A percentile compares a stretch with the other conserved stretches of the same genome.
These are phyloP conservation scores for Halocynthia roretzi DNA, from an alignment of 23 tunicate genomes.

Conservation along the genomic window DNA sequence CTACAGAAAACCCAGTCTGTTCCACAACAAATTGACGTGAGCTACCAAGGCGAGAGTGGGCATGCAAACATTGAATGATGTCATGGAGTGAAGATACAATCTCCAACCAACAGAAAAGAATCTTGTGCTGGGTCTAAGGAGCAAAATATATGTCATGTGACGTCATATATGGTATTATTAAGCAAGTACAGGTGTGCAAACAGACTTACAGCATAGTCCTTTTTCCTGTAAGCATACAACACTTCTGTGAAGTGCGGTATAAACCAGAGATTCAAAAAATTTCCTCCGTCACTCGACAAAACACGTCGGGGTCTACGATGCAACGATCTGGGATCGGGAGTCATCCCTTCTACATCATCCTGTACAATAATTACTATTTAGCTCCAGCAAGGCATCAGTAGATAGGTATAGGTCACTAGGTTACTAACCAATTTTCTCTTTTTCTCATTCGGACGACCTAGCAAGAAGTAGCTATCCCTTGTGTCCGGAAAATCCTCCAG, in stretches of 20 bases:
- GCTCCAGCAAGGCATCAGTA: background rate
- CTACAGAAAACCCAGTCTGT: conserved; percentile 28
- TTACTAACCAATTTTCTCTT: conserved; percentile 52
- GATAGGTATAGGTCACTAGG: background rate
- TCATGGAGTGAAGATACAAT: conserved; percentile 80
- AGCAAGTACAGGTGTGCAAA: background rate
- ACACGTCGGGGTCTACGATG: conserved; percentile 77
- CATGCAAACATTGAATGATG: conserved; percentile 58
- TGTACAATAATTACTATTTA: conserved; percentile 2
- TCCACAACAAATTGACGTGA: conserved; percentile 10
- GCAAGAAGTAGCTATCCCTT: conserved; percentile 43
- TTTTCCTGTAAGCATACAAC: conserved; percentile 25
- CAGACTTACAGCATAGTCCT: conserved; percentile 49
- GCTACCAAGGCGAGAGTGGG: conserved; percentile 65
- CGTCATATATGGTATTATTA: background rate
- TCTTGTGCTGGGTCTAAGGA: conserved; percentile 43
- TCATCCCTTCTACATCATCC: conserved; percentile 75
- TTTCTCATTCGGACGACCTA: conserved; percentile 63
- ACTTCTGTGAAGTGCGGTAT: conserved; percentile 80
- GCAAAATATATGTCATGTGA: background rate
- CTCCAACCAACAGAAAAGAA: conserved; percentile 49
- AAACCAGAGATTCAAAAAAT: conserved; percentile 82
- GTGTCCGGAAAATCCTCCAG: conserved; percentile 47
- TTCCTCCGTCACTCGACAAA: conserved; percentile 65
- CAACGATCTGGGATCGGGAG: conserved; percentile 58